A percentile compares a stretch with the other conserved stretches of the same genome.
These are phyloP conservation scores for Acanthacorydalis orientalis DNA, from an alignment of 2,888 invertebrate genomes.

Conservation along the genomic window DNA sequence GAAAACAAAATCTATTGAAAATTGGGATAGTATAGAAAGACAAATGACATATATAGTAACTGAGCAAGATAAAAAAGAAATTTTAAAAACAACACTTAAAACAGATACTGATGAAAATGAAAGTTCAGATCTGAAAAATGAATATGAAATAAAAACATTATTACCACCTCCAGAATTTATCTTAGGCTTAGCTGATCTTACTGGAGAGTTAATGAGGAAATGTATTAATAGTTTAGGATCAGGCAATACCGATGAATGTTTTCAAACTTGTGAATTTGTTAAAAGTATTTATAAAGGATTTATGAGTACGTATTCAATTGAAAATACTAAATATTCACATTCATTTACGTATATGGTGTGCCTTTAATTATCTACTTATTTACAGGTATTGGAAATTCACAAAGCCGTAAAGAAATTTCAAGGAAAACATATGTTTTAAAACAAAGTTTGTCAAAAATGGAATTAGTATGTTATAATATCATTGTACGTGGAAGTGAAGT, in stretches of 20 bases:
- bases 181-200: slow-evolving; percentile 71
- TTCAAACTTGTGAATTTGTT: slow-evolving; percentile 53
- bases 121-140: slow-evolving; percentile 10
- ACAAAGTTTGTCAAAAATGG: slow-evolving; percentile 67
- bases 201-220: slow-evolving; percentile 80
- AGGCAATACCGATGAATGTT: slow-evolving; percentile 57
- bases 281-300: slow-evolving; percentile 46
- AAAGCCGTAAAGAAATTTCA: slow-evolving; percentile 41
- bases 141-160: slow-evolving; percentile 14
- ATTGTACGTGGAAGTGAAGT: slow-evolving; percentile 67
- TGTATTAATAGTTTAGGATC: slow-evolving; percentile 68
- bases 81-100: neutral
- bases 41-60: slow-evolving; percentile 29
- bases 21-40: slow-evolving; percentile 38
- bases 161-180: slow-evolving; percentile 39
- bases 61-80: slow-evolving; percentile 9
- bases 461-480: slow-evolving; percentile 66
- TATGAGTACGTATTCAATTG: slow-evolving; percentile 26
- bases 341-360: neutral
- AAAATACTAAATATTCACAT: too few species aligned
- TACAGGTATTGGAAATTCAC: slow-evolving; percentile 28
- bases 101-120: slow-evolving; percentile 7
- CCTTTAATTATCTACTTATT: slow-evolving; percentile 17
- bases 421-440: slow-evolving; percentile 54
- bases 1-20: slow-evolving; percentile 37